Evolutionary conservation across 2,113 vertebrate genomes (phyloP), one percentile per base, ranked within the genome.

Genomic region (Megaceryle maxima): DNA sequence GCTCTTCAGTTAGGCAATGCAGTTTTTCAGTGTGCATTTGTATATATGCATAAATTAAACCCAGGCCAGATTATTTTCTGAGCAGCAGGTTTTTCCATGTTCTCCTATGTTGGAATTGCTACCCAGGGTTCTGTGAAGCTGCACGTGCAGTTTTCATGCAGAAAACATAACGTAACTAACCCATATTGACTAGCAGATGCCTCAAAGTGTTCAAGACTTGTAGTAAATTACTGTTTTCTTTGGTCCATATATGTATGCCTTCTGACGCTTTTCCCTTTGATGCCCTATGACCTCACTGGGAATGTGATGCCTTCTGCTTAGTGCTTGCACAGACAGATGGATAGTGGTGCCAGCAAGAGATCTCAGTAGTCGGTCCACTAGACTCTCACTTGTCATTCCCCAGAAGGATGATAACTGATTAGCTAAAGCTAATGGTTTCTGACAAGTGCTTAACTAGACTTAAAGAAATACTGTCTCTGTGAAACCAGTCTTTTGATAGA

Each of bases 101-200:
- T 87, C 33, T 85, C 74, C 57, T 66, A 5, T 48, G 43, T 69
- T 2, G 1, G 63, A 88, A 6, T 46, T 84, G 48, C 41, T 81
- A 39, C 7, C 4, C 70, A 92, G 55, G 29, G 84, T 96, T 97
- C 88, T 93, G 59, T 3, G 5, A 80, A 96, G 85, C 21, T 82
- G 55, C 85, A 74, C 2, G 4, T 31, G 51, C 5, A 4, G 35
- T 95, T 96, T 59, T 93, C 18, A 69, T 63, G 35, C 88, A 83
- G 83, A 88, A 97, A 97, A 53, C 78, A 55, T 74, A 78, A 88
- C 0, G 19, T 78, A 90, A 79, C 68, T 92, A 95, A 94, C 87
- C 80, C 73, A 48, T 59, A 88, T 69, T 96, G 93, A 95, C 94
- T 78, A 87, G 66, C 83, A 94, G 91, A 94, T 96, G 77, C 57